phyloP scores from a whole-genome alignment of 2,888 invertebrate genomes.

The Serripes groenlandicus region DNA sequence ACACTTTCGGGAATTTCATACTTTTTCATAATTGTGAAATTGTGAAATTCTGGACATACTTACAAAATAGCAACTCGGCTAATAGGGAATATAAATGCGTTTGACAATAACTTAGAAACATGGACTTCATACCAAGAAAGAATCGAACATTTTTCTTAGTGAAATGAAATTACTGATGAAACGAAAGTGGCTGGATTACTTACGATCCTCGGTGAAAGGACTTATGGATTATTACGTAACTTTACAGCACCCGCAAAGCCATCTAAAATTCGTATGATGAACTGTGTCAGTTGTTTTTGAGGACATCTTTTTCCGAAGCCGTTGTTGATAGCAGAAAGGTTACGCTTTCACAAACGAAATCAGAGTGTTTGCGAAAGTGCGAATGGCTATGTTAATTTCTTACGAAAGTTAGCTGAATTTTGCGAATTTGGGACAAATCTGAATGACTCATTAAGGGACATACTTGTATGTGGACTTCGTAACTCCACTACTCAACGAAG shows the following conservation, averaged over 20 bases:
- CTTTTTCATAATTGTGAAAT: too few relatives aligned
- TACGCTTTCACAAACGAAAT: conserved; percentile 46
- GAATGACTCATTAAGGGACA: conserved; percentile 40
- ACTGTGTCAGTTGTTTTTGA: too few relatives aligned
- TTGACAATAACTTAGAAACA: neutral
- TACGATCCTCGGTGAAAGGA: too few relatives aligned
- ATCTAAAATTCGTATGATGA: too few relatives aligned
- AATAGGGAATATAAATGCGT: conserved; percentile 25
- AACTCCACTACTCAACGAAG: conserved; percentile 32
- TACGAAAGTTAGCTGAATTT: conserved; percentile 34
- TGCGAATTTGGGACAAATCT: conserved; percentile 50
- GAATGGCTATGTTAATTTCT: conserved; percentile 21
- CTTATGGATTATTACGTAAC: conserved; percentile 14
- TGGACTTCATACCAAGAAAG: conserved; percentile 44
- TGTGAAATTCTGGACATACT: too few relatives aligned
- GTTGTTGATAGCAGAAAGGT: conserved; percentile 45
- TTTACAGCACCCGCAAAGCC: conserved; percentile 51
- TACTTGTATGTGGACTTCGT: conserved; percentile 47
- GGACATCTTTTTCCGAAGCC: too few relatives aligned
- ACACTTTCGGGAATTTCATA: too few relatives aligned
- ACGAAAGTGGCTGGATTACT: conserved; percentile 37
- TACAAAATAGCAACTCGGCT: too few relatives aligned
- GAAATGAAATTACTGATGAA: conserved; percentile 23
- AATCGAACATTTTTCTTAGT: conserved; percentile 43
- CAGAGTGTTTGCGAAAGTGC: conserved; percentile 38